Conservation (phyloP, 2,113 vertebrate genomes). For the Pandion haliaetus region DNA sequence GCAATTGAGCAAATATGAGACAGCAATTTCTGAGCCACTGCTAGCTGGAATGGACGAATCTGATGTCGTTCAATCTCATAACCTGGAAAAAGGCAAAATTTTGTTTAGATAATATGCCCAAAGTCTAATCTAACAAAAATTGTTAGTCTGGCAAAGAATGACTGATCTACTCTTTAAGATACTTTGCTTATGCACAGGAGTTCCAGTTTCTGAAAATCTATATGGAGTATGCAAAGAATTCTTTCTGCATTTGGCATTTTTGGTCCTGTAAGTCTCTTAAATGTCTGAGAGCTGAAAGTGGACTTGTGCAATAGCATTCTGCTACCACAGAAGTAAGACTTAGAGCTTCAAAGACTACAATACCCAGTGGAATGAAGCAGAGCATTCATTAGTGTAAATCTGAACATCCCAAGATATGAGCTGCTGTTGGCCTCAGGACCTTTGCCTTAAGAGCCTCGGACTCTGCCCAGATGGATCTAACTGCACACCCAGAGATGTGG, state of each 20-base stretch:
- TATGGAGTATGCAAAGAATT: background rate
- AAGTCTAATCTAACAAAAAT: background rate
- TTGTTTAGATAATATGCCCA: background rate
- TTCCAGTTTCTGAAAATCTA: background rate
- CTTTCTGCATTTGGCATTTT: background rate
- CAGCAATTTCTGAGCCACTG: slow-evolving; percentile 93
- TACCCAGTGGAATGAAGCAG: background rate
- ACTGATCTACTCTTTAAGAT: background rate
- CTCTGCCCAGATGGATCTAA: background rate
- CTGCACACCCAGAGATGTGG: background rate
- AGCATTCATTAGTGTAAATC: background rate
- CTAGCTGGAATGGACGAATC: slow-evolving; percentile 91
- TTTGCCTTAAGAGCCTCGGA: background rate
- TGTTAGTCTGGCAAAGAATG: background rate
- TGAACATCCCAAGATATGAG: background rate
- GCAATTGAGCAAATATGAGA: slow-evolving; percentile 97
- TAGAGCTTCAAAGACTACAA: background rate
- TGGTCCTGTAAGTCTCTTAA: background rate
- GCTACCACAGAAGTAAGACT: background rate
- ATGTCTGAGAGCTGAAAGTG: background rate
- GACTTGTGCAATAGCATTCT: background rate
- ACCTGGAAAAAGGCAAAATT: slow-evolving; percentile 66
- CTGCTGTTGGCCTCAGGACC: background rate
- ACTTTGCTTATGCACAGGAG: background rate
- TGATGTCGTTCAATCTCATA: slow-evolving; percentile 75